A percentile compares a stretch with the other conserved stretches of the same genome.
Conservation (phyloP, 2,888 invertebrate species). For the Cheilosia vernalis region DNA sequence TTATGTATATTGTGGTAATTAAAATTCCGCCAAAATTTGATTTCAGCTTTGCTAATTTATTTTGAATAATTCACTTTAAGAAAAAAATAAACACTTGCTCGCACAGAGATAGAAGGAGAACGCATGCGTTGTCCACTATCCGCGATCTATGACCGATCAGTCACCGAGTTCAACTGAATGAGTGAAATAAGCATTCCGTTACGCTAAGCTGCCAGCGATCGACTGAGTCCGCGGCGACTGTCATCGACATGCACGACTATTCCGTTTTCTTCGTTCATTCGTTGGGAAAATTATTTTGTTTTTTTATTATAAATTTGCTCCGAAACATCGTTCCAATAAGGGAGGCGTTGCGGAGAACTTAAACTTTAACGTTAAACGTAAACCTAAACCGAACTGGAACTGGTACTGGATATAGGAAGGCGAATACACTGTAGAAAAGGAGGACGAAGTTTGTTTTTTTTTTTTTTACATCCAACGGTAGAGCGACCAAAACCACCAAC, state of each 20-base stretch:
- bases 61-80: background rate
- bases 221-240: conserved; percentile 57
- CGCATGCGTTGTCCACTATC: conserved; percentile 65
- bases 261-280: conserved; percentile 53
- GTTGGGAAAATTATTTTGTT: conserved; percentile 38
- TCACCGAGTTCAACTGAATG: conserved; percentile 68
- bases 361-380: too few relatives aligned
- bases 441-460: background rate
- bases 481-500: conserved; percentile 47
- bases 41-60: too few relatives aligned
- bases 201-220: conserved; percentile 69
- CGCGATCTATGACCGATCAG: conserved; percentile 73
- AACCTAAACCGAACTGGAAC: too few relatives aligned
- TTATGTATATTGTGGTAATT: background rate
- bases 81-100: conserved; percentile 60
- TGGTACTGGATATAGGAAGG: conserved; percentile 41
- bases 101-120: conserved; percentile 28
- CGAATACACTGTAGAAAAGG: conserved; percentile 1
- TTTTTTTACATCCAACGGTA: conserved; percentile 27
- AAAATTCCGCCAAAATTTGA: background rate
- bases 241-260: conserved; percentile 56
- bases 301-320: background rate
- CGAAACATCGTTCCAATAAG: conserved; percentile 56
- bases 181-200: conserved; percentile 72
- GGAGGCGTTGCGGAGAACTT: background rate